Percentiles rank a stretch among this genome's conserved stretches.
Conservation (phyloP, 2,888 invertebrate species). For the Ochlodes sylvanus region DNA sequence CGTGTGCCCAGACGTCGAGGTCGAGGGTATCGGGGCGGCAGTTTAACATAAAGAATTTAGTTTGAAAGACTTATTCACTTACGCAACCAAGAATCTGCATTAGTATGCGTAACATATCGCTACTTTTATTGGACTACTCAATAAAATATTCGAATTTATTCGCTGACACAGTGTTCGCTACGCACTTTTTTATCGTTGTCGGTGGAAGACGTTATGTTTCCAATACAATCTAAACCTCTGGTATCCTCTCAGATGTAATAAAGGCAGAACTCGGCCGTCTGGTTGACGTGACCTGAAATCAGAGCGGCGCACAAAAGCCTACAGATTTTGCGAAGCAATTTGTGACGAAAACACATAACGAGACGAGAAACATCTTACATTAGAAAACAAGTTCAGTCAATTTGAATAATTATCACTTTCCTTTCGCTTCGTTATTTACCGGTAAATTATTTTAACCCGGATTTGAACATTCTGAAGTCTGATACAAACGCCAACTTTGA, state of each 20-base stretch:
- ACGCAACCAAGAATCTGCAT: slow-evolving; percentile 1
- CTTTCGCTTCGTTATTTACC: too few species aligned
- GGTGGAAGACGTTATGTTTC: background rate
- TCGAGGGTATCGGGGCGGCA: slow-evolving; percentile 1
- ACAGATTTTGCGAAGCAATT: slow-evolving; percentile 26
- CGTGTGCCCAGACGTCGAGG: slow-evolving; percentile 11
- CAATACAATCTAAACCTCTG: slow-evolving; percentile 13
- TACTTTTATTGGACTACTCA: background rate
- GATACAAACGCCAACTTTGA: too few species aligned
- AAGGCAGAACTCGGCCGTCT: background rate
- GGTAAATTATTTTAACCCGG: too few species aligned
- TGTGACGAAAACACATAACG: slow-evolving; percentile 13
- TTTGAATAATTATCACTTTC: background rate
- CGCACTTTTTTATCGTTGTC: slow-evolving; percentile 9
- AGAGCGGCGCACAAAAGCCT: slow-evolving; percentile 1
- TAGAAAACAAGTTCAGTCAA: background rate
- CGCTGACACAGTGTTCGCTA: slow-evolving; percentile 6
- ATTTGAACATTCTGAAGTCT: too few species aligned
- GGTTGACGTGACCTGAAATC: slow-evolving; percentile 23
- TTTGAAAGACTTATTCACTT: slow-evolving; percentile 1
- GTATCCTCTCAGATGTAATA: slow-evolving; percentile 12
- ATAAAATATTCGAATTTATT: slow-evolving; percentile 10
- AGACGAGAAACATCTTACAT: background rate
- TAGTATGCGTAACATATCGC: background rate
- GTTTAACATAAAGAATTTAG: background rate